Evolutionary conservation across 2,797 vertebrate genomes (phyloP), one percentile per base, ranked within the genome.

Genomic region (Pygocentrus nattereri): DNA sequence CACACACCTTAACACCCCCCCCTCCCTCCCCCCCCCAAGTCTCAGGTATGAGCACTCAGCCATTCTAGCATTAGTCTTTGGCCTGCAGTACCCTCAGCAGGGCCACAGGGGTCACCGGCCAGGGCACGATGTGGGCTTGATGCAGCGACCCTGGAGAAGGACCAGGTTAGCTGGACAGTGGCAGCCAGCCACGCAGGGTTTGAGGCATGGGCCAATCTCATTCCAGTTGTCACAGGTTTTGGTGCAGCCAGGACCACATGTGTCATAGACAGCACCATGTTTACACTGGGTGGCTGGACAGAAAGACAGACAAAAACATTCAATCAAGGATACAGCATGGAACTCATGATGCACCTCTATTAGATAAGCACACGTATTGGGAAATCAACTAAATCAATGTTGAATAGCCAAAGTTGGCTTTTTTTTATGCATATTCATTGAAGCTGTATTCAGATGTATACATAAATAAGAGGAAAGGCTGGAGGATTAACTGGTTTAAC

Each of bases 181-280:
- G 92, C 98, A 99, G 18, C 98, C 98, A 0, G 98, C 98, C 38
- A 99, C 5, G 0, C 98, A 99, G 0, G 97, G 96, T 84, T 95
- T 97, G 82, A 87, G 92, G 88, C 98, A 99, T 0, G 96, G 97
- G 0, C 97, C 95, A 0, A 99, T 98, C 91, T 99, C 98, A 1
- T 99, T 99, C 97, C 98, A 99, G 95, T 98, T 99, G 91, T 97
- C 96, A 64, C 98, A 99, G 23, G 96, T 98, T 92, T 98, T 99
- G 85, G 95, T 91, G 85, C 98, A 99, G 85, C 97, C 97, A 0
- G 98, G 98, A 0, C 98, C 97, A 12, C 98, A 99, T 15, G 97
- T 98, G 79, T 98, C 95, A 2, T 98, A 99, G 61, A 99, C 95
- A 0, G 98, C 97, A 0, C 97, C 96, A 0, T 99, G 96, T 90